Conservation (phyloP, 2,113 vertebrate genomes). For the Daubentonia madagascariensis region DNA sequence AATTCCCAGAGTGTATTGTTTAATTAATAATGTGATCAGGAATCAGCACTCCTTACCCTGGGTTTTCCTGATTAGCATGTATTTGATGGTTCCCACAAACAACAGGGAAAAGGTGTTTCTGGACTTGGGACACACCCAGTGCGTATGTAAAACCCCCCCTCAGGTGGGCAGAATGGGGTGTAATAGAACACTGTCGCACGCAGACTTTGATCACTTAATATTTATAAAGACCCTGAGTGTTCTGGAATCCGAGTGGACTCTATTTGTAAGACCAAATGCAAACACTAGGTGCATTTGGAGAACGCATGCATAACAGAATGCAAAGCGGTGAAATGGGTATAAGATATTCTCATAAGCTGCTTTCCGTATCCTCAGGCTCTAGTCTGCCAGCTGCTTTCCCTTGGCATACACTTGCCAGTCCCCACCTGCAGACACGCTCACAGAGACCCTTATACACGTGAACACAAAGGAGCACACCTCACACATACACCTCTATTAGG, state of each 20-base stretch:
- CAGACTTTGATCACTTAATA: neutral
- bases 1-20: neutral
- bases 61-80: neutral
- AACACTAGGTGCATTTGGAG: neutral
- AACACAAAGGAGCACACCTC: neutral
- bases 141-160: neutral
- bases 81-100: neutral
- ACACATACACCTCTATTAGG: neutral
- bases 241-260: neutral
- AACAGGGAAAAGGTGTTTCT: neutral
- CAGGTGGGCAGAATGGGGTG: neutral
- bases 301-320: neutral
- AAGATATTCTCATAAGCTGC: neutral
- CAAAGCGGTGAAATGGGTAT: no score
- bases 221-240: neutral
- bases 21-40: neutral
- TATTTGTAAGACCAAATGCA: neutral
- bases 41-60: neutral
- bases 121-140: neutral
- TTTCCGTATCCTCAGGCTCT: neutral
- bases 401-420: no score
- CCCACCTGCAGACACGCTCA: neutral
- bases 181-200: neutral
- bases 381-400: neutral
- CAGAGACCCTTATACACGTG: neutral